Evolutionary conservation across 2,888 invertebrate species (phyloP).

Genomic region (Drosophila aldrichi): DNA sequence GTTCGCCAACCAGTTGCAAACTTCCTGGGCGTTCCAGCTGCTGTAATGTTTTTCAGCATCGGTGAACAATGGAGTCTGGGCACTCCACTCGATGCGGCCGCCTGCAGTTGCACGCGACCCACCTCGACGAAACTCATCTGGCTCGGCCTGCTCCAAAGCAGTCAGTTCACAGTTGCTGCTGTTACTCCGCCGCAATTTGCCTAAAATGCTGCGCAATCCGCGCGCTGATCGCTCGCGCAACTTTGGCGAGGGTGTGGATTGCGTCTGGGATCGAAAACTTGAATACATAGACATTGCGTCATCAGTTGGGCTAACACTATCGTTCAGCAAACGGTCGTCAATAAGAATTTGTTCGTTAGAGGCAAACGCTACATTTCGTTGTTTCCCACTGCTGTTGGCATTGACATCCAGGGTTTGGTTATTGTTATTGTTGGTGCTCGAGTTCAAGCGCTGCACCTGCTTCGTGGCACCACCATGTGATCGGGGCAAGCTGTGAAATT

Average conservation of each 20-base stretch:
- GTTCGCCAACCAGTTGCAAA: constrained; percentile 92
- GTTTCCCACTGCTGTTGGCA: constrained; percentile 73
- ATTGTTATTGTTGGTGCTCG: constrained; percentile 59
- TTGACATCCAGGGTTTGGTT: constrained; percentile 66
- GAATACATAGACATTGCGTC: constrained; percentile 83
- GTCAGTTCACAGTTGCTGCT: constrained; percentile 89
- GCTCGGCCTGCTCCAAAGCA: constrained; percentile 84
- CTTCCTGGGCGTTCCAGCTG: constrained; percentile 92
- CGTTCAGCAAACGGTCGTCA: constrained; percentile 64
- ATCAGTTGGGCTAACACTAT: constrained; percentile 73
- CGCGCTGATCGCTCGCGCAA: constrained; percentile 85
- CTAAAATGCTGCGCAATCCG: constrained; percentile 89
- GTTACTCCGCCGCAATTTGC: constrained; percentile 89
- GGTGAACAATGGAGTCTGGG: constrained; percentile 67
- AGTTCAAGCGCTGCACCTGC: constrained; percentile 69
- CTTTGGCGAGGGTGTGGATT: constrained; percentile 85
- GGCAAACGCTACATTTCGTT: constrained; percentile 82
- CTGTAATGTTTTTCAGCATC: constrained; percentile 88
- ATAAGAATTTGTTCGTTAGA: constrained; percentile 82
- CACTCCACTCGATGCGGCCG: constrained; percentile 88
- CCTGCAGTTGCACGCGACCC: constrained; percentile 91
- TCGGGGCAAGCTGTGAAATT: constrained; percentile 93
- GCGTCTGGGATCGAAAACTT: constrained; percentile 85
- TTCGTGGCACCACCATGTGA: constrained; percentile 87
- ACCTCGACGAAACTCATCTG: constrained; percentile 89